Percentiles rank a stretch among this genome's conserved stretches.
Evolutionary conservation across 2,113 vertebrate species (phyloP).

Genomic region (Bettongia penicillata): DNA sequence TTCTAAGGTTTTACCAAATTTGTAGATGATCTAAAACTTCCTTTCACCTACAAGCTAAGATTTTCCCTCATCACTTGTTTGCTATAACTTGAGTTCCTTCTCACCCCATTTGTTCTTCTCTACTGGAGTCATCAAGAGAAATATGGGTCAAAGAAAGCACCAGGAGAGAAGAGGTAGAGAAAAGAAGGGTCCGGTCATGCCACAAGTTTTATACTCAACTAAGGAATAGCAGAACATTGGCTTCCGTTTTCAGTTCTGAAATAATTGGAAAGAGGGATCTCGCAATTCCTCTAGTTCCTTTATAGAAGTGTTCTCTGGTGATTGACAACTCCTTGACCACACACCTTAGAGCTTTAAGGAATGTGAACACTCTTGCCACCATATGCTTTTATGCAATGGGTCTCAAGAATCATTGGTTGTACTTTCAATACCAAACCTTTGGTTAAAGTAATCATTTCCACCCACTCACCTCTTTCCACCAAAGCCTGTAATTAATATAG

Average conservation of each 20-base stretch:
- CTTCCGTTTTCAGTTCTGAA: background rate
- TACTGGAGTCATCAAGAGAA: background rate
- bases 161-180: background rate
- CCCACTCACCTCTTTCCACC: background rate
- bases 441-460: background rate
- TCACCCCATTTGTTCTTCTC: accelerated
- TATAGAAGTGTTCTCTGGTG: background rate
- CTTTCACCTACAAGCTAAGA: background rate
- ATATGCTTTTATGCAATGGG: background rate
- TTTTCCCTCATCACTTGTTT: background rate
- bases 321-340: background rate
- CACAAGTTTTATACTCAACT: accelerated
- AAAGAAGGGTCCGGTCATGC: background rate
- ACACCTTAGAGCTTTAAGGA: background rate
- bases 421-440: background rate
- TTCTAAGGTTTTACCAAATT: background rate
- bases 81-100: background rate
- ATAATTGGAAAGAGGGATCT: background rate
- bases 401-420: background rate
- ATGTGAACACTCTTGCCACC: background rate
- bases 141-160: background rate
- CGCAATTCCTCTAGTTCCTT: too few species aligned
- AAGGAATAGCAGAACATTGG: accelerated
- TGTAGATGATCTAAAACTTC: background rate
- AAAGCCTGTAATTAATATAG: background rate